phyloP scores from a whole-genome alignment of 2,888 invertebrate species.

The Ametastegia equiseti region DNA sequence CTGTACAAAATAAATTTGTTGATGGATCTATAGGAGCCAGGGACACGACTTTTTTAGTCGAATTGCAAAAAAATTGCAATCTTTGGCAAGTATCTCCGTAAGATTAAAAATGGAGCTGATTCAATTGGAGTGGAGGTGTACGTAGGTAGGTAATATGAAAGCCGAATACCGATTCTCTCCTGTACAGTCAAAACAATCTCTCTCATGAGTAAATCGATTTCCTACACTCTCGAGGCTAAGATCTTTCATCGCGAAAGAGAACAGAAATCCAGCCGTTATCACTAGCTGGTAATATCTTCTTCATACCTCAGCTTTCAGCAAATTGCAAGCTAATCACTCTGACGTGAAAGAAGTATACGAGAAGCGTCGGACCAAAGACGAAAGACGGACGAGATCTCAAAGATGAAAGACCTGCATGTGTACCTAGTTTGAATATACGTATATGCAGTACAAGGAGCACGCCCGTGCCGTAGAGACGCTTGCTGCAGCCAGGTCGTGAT shows the following conservation, averaged over 20 bases:
- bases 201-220: background rate
- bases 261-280: background rate
- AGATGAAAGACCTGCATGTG: conserved; percentile 25
- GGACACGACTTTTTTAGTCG: too few species aligned
- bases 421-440: conserved; percentile 9
- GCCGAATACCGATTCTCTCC: background rate
- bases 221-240: background rate
- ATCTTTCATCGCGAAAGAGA: background rate
- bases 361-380: background rate
- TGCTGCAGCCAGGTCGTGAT: background rate
- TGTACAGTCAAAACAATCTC: background rate
- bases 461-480: background rate
- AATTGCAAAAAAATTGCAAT: too few species aligned
- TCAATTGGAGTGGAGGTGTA: background rate
- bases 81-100: too few species aligned
- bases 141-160: too few species aligned
- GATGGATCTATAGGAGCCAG: too few species aligned
- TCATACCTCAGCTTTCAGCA: background rate
- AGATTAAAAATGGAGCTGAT: background rate
- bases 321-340: conserved; percentile 10
- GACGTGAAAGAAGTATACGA: conserved; percentile 12
- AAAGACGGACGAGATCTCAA: background rate
- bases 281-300: background rate
- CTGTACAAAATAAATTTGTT: too few species aligned
- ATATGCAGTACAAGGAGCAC: background rate